These are phyloP conservation scores for Frankliniella intonsa DNA, from an alignment of 2,888 invertebrate genomes.

Conservation along the genomic window DNA sequence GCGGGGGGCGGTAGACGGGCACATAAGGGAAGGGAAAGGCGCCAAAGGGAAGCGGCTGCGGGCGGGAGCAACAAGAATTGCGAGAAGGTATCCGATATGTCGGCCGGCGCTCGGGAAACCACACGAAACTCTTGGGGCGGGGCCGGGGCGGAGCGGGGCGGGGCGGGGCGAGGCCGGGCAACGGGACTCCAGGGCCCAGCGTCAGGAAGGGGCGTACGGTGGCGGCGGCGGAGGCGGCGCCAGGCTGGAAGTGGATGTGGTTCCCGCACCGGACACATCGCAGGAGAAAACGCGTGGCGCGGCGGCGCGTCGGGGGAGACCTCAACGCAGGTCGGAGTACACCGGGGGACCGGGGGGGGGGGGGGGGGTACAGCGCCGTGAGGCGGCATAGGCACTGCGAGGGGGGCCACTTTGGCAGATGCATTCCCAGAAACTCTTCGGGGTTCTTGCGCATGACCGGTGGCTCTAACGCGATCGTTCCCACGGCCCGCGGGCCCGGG, in stretches of 20 bases:
- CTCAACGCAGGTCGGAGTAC: neutral
- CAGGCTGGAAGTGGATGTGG: neutral
- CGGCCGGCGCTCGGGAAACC: slow-evolving; percentile 1
- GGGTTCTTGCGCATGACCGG: neutral
- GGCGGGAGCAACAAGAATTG: neutral
- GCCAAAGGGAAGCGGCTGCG: neutral
- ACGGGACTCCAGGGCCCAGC: neutral
- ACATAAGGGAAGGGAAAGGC: neutral
- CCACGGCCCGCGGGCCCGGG: neutral
- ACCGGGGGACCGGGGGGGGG: neutral
- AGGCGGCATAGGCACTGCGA: neutral
- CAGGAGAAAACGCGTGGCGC: neutral
- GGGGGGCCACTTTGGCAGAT: slow-evolving; percentile 5
- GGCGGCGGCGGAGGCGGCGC: no score
- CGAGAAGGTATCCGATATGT: neutral
- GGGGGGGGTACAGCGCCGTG: neutral
- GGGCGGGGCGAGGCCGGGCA: neutral
- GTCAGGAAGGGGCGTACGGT: neutral
- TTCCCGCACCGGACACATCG: neutral
- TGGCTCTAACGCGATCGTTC: neutral
- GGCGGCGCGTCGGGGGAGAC: neutral
- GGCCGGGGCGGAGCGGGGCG: neutral
- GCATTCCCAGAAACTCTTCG: neutral
- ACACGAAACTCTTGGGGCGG: neutral
- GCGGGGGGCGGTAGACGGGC: no score